These are phyloP conservation scores for Siniperca chuatsi DNA, from an alignment of 2,113 vertebrate species.

Conservation along the genomic window DNA sequence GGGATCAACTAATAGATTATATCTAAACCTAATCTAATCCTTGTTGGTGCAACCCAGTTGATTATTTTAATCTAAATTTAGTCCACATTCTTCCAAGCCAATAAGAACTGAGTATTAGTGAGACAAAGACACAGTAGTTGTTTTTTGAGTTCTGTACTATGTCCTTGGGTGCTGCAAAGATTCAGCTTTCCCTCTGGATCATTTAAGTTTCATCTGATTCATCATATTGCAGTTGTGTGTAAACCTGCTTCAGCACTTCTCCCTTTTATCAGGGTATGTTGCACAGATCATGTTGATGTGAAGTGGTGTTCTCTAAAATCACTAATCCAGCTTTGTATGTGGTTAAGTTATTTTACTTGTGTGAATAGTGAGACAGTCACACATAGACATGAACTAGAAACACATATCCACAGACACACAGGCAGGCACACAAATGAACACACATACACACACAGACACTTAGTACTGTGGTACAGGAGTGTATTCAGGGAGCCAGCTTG, in stretches of 20 bases:
- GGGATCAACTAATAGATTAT: not conserved
- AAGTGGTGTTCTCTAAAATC: not conserved
- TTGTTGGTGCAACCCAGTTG: not conserved
- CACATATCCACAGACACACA: not conserved
- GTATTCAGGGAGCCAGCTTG: conserved; percentile 4
- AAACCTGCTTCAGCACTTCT: conserved; percentile 15
- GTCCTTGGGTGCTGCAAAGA: not conserved
- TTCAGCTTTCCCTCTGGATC: not conserved
- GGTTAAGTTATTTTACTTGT: not conserved
- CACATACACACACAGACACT: not conserved
- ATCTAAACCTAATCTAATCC: not conserved
- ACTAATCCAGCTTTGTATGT: not conserved
- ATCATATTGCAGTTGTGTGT: not conserved
- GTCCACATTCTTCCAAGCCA: not conserved
- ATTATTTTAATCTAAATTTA: not conserved
- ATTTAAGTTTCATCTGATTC: conserved; percentile 21
- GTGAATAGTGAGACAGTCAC: not conserved
- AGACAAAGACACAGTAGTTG: not conserved
- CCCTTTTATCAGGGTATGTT: not conserved
- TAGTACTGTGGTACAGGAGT: not conserved
- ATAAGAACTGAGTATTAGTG: not conserved
- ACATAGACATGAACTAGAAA: not conserved
- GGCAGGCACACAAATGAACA: not conserved
- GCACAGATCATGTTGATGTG: not conserved
- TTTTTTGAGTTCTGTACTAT: not conserved